phyloP scores from a whole-genome alignment of 2,888 invertebrate species.

The Drosophila macrothrix region DNA sequence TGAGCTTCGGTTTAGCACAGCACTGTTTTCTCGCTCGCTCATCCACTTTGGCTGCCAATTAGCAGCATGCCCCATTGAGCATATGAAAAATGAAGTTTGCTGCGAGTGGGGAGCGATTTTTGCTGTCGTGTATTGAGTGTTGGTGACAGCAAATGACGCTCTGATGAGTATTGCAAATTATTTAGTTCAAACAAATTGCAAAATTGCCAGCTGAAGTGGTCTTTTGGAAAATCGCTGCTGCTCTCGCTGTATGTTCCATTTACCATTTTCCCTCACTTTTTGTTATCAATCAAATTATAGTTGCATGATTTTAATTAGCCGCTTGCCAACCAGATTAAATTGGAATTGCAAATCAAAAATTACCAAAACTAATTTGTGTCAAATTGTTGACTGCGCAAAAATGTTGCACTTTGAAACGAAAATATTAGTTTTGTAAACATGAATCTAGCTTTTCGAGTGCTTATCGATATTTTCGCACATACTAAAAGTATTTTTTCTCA shows the following conservation, averaged over 20 bases:
- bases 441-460: background rate
- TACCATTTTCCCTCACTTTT: background rate
- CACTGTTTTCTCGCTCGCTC: background rate
- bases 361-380: background rate
- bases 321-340: slow-evolving; percentile 12
- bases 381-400: background rate
- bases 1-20: slow-evolving; percentile 17
- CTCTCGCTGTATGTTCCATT: background rate
- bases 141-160: slow-evolving; percentile 16
- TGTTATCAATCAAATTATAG: slow-evolving; percentile 13
- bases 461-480: background rate
- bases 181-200: slow-evolving; percentile 27
- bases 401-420: background rate
- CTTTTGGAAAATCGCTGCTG: background rate
- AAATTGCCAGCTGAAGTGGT: slow-evolving; percentile 39
- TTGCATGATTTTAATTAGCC: slow-evolving; percentile 38
- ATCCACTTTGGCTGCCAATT: slow-evolving; percentile 47
- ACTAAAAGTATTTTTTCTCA: background rate
- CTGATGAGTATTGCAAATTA: slow-evolving; percentile 27
- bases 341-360: background rate
- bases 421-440: background rate
- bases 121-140: slow-evolving; percentile 1
- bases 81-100: slow-evolving; percentile 56
- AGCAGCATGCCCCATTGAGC: slow-evolving; percentile 58
- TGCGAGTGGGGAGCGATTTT: background rate